These are phyloP conservation scores for Euzophera pinguis DNA, from an alignment of 2,888 invertebrate species.

Conservation along the genomic window DNA sequence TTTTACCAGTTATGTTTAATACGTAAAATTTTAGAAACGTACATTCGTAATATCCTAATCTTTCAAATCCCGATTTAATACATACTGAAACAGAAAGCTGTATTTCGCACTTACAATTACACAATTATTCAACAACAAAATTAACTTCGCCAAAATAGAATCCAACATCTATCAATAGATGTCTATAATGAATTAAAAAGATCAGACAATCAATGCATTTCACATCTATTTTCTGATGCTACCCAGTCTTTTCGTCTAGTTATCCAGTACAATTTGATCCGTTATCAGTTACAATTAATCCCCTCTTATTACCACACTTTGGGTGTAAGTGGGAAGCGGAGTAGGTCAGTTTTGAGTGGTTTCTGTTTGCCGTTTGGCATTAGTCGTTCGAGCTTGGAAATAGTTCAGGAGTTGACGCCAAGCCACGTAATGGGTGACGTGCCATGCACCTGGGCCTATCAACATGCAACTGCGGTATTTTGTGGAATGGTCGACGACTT, in stretches of 20 bases:
- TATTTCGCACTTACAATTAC: not conserved
- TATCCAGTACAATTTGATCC: conserved; percentile 12
- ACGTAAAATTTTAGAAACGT: too few species aligned
- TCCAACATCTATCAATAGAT: conserved; percentile 17
- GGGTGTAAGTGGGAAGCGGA: conserved; percentile 13
- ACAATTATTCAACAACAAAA: conserved; percentile 3
- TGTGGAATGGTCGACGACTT: not conserved
- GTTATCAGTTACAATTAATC: not conserved
- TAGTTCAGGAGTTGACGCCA: conserved; percentile 53
- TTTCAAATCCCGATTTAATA: not conserved
- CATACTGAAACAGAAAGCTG: not conserved
- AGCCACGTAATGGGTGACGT: conserved; percentile 47
- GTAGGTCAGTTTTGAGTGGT: conserved; percentile 26
- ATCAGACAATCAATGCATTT: conserved; percentile 13
- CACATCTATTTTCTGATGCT: conserved; percentile 16
- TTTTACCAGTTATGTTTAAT: too few species aligned
- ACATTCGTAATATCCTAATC: too few species aligned
- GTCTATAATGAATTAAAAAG: conserved; percentile 17
- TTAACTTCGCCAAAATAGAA: conserved; percentile 11
- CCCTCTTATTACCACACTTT: not conserved
- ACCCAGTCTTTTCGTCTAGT: conserved; percentile 19
- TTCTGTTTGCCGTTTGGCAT: conserved; percentile 46
- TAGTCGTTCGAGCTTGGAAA: conserved; percentile 58
- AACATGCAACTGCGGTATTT: conserved; percentile 16
- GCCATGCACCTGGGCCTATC: conserved; percentile 42